Conservation (phyloP, 1,140 invertebrate genomes). For the Carposina sasakii region DNA sequence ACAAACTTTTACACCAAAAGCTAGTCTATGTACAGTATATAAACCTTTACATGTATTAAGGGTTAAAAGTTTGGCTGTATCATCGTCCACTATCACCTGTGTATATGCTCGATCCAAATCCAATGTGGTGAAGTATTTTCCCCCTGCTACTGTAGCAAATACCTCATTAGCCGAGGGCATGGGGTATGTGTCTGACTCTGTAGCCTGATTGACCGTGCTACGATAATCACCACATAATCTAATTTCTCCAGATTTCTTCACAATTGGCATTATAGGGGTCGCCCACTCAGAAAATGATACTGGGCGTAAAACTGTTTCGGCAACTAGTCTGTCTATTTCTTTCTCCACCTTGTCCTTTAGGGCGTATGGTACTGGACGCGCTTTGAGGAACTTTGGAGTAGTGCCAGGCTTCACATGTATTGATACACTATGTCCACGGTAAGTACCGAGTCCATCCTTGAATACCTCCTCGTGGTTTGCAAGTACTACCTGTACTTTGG, state of each 20-base stretch:
- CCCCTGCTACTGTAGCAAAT: conserved; percentile 33
- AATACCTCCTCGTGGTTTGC: conserved; percentile 22
- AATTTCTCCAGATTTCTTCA: no score
- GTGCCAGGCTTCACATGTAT: conserved; percentile 19
- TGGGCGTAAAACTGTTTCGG: conserved; percentile 27
- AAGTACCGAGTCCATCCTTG: no score
- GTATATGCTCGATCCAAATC: conserved; percentile 41
- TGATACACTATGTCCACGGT: no score
- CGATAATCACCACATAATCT: no score
- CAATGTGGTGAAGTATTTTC: conserved; percentile 32
- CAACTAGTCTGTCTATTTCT: conserved; percentile 52
- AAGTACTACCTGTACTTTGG: conserved; percentile 6
- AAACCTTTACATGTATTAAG: no score
- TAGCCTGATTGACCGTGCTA: no score
- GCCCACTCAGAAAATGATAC: conserved; percentile 46
- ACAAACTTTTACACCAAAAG: no score
- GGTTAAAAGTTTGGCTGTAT: conserved; percentile 32
- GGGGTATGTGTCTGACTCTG: no score
- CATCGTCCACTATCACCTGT: conserved; percentile 41
- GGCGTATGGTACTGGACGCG: conserved; percentile 48
- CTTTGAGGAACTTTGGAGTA: conserved; percentile 29
- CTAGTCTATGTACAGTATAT: no score
- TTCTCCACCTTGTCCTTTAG: conserved; percentile 46
- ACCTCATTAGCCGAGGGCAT: no score
- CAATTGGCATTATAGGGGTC: conserved; percentile 61